Percentiles rank a stretch among this genome's conserved stretches.
These are phyloP conservation scores for Acanthosepion lycidas DNA, from an alignment of 2,888 invertebrate genomes.

Conservation along the genomic window DNA sequence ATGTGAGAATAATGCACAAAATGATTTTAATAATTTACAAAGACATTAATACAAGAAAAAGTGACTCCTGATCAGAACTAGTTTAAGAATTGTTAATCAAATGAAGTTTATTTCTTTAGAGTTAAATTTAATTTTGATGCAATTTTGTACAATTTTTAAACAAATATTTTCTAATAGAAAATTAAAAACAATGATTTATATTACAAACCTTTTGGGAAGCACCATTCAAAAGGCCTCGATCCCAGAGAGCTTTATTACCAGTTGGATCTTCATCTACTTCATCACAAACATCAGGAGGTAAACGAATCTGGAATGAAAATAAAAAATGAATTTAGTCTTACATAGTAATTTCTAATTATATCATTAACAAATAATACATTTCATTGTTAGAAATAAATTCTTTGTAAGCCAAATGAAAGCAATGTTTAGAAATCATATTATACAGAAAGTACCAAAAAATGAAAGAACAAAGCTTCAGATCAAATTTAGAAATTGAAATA, in stretches of 20 bases:
- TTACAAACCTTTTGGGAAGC: slow-evolving; percentile 92
- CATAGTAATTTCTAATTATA: no score
- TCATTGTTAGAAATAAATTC: no score
- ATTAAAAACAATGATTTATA: not conserved
- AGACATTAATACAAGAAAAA: not conserved
- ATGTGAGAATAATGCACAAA: not conserved
- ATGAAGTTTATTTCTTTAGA: not conserved
- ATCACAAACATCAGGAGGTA: slow-evolving; percentile 91
- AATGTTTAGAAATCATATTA: no score
- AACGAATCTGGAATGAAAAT: slow-evolving; percentile 64
- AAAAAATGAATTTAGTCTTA: not conserved
- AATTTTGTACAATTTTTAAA: not conserved
- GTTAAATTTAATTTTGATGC: not conserved
- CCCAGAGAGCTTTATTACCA: slow-evolving; percentile 97
- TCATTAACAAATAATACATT: no score
- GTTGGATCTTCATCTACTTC: slow-evolving; percentile 99
- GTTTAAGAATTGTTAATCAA: not conserved
- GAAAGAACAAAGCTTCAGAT: no score
- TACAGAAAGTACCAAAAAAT: no score
- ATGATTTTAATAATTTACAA: not conserved
- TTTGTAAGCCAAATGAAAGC: no score
- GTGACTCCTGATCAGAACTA: not conserved
- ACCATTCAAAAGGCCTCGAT: slow-evolving; percentile 90
- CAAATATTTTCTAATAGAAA: not conserved
- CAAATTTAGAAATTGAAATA: no score